Conservation (phyloP, 2,113 vertebrate genomes). For the Gavia stellata region DNA sequence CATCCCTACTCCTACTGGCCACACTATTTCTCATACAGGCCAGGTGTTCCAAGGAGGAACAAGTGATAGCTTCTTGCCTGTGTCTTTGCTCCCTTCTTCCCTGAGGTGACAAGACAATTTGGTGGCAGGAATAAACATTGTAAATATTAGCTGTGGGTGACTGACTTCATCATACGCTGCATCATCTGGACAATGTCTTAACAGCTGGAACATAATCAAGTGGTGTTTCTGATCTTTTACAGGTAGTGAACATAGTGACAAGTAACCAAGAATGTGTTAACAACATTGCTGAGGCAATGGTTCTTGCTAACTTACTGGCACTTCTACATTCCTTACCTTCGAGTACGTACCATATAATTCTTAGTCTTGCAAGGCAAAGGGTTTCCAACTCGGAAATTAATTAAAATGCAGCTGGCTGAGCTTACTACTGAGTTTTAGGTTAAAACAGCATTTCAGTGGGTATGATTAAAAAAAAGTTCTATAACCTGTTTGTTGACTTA, state of each 20-base stretch:
- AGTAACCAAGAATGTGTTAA: slow-evolving; percentile 96
- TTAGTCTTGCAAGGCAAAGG: neutral
- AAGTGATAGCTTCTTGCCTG: neutral
- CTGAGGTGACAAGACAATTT: neutral
- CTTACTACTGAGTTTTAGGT: neutral
- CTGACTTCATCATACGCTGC: neutral
- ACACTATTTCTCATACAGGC: too few relatives aligned
- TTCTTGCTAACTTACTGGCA: slow-evolving; percentile 90
- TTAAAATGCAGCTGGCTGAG: neutral
- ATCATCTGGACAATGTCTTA: neutral
- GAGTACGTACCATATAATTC: slow-evolving; percentile 75
- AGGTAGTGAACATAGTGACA: slow-evolving; percentile 98
- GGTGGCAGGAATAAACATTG: neutral
- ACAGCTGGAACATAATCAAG: neutral
- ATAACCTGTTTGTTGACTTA: neutral
- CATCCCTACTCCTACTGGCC: too few relatives aligned
- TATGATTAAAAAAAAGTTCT: neutral
- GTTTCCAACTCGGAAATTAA: neutral
- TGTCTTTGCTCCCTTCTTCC: neutral
- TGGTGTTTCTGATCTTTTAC: slow-evolving; percentile 42
- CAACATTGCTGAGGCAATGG: slow-evolving; percentile 94
- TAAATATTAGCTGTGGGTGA: neutral
- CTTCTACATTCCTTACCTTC: slow-evolving; percentile 95
- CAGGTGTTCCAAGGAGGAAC: too few relatives aligned
- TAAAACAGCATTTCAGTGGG: neutral